Percentiles rank a stretch among this genome's conserved stretches.
phyloP scores from a whole-genome alignment of 2,113 vertebrate genomes.

The Heterotilapia buettikoferi region DNA sequence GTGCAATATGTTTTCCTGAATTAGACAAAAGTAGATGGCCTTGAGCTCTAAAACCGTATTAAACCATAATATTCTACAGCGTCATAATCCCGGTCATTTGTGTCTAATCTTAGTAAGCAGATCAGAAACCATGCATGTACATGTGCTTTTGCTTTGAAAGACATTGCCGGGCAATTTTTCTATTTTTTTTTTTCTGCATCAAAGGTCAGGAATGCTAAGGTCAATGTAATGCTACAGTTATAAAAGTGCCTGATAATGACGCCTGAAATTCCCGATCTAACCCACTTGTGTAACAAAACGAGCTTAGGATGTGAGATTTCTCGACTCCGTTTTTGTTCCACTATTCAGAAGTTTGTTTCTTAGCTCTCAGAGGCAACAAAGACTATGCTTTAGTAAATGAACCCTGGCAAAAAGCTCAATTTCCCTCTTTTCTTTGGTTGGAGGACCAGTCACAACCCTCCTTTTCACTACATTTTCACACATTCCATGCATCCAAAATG shows the following conservation, averaged over 20 bases:
- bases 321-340: background rate
- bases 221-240: slow-evolving; percentile 1
- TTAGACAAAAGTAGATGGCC: slow-evolving; percentile 1
- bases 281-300: slow-evolving; percentile 28
- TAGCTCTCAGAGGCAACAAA: slow-evolving; percentile 2
- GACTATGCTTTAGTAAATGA: slow-evolving; percentile 3
- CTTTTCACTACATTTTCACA: slow-evolving; percentile 44
- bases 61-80: slow-evolving; percentile 16
- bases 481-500: slow-evolving; percentile 42
- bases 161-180: background rate
- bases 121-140: slow-evolving; percentile 16
- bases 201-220: slow-evolving; percentile 24
- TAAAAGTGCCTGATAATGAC: slow-evolving; percentile 18
- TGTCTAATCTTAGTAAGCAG: slow-evolving; percentile 52
- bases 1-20: slow-evolving; percentile 8
- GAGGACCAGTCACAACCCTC: slow-evolving; percentile 29
- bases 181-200: background rate
- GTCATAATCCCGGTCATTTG: slow-evolving; percentile 44
- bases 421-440: slow-evolving; percentile 30
- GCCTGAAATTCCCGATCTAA: background rate
- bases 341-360: background rate
- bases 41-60: slow-evolving; percentile 8
- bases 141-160: background rate
- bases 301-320: background rate
- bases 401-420: slow-evolving; percentile 22